These are phyloP conservation scores for Lepidocyrtinus sp. DNA, from an alignment of 2,888 invertebrate species.

Conservation along the genomic window DNA sequence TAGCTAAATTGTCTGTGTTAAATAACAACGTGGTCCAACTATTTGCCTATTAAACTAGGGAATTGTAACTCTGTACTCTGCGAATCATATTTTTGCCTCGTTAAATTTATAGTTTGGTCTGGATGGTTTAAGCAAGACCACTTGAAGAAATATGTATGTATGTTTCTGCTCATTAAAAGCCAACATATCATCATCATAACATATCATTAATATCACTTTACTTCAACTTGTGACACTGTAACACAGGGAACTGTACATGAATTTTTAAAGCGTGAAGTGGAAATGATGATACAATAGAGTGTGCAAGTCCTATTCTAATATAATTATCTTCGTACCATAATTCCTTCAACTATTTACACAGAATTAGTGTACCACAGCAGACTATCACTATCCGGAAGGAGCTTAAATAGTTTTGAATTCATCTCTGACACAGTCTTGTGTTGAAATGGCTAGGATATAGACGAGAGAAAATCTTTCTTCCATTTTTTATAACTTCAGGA, in stretches of 20 bases:
- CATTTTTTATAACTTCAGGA: no score
- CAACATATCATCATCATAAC: background rate
- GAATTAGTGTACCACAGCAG: background rate
- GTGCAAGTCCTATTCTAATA: background rate
- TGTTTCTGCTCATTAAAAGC: background rate
- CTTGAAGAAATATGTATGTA: no score
- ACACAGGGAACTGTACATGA: background rate
- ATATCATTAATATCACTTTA: background rate
- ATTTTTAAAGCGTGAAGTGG: conserved; percentile 26
- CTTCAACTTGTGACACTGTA: background rate
- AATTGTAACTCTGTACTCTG: background rate
- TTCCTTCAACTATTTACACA: background rate
- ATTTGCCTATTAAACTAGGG: background rate
- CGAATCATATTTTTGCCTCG: background rate
- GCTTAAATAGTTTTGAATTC: background rate
- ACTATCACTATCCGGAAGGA: background rate
- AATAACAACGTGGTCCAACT: background rate
- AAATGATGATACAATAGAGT: conserved; percentile 27
- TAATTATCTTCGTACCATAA: background rate
- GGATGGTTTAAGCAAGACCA: background rate
- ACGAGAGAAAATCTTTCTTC: no score
- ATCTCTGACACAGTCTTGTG: no score
- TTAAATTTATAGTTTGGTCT: background rate
- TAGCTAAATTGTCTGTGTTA: background rate
- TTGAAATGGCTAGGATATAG: no score